Conservation (phyloP, 2,888 invertebrate species). For the Plagiodera versicolora region DNA sequence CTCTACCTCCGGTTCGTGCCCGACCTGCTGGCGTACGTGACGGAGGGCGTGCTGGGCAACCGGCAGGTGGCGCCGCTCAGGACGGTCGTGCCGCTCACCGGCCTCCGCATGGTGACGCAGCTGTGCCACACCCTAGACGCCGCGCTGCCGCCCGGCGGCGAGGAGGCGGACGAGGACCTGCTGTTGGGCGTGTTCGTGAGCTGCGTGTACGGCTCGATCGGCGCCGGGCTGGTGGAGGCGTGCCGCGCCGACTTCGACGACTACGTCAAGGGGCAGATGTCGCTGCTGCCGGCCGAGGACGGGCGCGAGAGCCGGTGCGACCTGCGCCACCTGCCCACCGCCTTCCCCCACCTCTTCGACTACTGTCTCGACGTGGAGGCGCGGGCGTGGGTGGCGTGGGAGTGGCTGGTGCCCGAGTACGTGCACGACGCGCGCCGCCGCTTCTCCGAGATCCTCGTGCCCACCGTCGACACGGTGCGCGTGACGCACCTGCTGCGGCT, state of each 20-base stretch:
- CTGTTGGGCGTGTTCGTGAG: slow-evolving; percentile 74
- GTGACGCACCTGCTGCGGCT: slow-evolving; percentile 76
- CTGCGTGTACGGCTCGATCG: slow-evolving; percentile 82
- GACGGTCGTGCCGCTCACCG: slow-evolving; percentile 82
- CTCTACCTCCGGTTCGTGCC: slow-evolving; percentile 79
- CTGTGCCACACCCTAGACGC: slow-evolving; percentile 80
- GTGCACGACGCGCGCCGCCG: slow-evolving; percentile 68
- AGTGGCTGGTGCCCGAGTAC: slow-evolving; percentile 76
- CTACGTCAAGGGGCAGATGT: slow-evolving; percentile 66
- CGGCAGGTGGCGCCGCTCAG: slow-evolving; percentile 67
- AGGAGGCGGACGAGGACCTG: slow-evolving; percentile 54
- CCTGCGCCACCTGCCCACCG: slow-evolving; percentile 74
- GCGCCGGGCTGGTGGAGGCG: slow-evolving; percentile 73
- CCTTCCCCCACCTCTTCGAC: slow-evolving; percentile 75
- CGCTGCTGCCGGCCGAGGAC: slow-evolving; percentile 72
- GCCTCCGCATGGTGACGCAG: slow-evolving; percentile 85
- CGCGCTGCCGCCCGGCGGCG: slow-evolving; percentile 56
- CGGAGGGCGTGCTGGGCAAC: slow-evolving; percentile 72
- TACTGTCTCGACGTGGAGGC: slow-evolving; percentile 73
- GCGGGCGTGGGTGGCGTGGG: slow-evolving; percentile 83
- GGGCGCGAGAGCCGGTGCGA: slow-evolving; percentile 64
- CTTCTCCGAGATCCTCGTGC: slow-evolving; percentile 85
- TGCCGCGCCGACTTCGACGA: slow-evolving; percentile 75
- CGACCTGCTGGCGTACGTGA: slow-evolving; percentile 69
- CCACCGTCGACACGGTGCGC: slow-evolving; percentile 84